Conservation (phyloP, 2,888 invertebrate genomes). For the Agriopis aurantiaria region DNA sequence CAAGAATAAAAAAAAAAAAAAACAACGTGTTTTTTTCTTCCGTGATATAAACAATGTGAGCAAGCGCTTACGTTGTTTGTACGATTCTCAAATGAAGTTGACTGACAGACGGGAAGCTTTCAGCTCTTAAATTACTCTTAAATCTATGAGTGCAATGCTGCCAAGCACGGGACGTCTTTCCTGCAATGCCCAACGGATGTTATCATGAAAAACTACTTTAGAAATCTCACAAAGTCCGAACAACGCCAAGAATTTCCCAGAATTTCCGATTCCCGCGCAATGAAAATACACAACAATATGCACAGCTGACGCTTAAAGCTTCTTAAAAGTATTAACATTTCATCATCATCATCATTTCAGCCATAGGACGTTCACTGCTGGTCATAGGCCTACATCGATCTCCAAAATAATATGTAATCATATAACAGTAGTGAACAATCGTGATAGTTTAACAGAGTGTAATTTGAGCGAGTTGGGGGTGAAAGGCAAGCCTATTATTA, state of each 20-base stretch:
- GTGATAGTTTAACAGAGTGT: too few relatives aligned
- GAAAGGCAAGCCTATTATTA: too few relatives aligned
- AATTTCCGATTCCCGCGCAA: slow-evolving; percentile 20
- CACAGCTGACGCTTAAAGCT: slow-evolving; percentile 2
- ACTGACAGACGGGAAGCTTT: slow-evolving; percentile 6
- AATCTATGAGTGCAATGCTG: not conserved
- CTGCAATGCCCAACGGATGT: slow-evolving; percentile 17
- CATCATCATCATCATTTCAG: not conserved
- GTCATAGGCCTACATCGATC: too few relatives aligned
- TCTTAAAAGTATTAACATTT: not conserved
- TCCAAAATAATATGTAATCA: too few relatives aligned
- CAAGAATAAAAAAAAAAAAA: too few relatives aligned
- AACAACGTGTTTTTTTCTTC: too few relatives aligned
- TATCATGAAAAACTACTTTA: not conserved
- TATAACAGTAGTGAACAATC: too few relatives aligned
- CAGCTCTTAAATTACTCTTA: not conserved
- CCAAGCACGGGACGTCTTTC: not conserved
- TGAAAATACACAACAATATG: not conserved
- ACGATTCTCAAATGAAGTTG: not conserved
- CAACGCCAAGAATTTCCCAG: slow-evolving; percentile 21
- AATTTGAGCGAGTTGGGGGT: too few relatives aligned
- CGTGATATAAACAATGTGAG: too few relatives aligned
- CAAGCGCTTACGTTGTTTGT: not conserved
- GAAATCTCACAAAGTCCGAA: not conserved
- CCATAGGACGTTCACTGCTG: too few relatives aligned